A percentile compares a stretch with the other conserved stretches of the same genome.
phyloP scores from a whole-genome alignment of 2,113 vertebrate species.

The Percopsis transmontana region DNA sequence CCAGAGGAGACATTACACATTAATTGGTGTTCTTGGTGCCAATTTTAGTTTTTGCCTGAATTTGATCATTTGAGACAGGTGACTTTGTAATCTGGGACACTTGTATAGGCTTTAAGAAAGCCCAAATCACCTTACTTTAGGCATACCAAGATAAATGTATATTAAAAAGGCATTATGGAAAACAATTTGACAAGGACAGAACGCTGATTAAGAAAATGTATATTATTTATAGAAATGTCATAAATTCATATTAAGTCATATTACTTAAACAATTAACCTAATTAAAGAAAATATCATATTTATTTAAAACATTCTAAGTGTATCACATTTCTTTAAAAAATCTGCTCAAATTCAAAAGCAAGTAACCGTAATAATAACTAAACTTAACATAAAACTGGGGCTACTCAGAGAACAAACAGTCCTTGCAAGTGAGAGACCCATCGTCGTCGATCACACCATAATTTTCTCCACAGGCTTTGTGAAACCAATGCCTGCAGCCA shows the following conservation, averaged over 20 bases:
- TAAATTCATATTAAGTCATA: neutral
- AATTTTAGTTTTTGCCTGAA: neutral
- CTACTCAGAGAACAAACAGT: conserved; percentile 15
- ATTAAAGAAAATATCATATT: neutral
- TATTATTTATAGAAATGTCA: neutral
- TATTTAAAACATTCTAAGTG: neutral
- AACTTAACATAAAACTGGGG: conserved; percentile 2
- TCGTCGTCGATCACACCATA: conserved; percentile 11
- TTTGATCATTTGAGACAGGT: conserved; percentile 20
- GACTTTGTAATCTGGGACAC: conserved; percentile 21
- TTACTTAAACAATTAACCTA: neutral
- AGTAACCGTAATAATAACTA: conserved; percentile 1
- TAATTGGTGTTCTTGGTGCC: neutral
- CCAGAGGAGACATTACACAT: conserved; percentile 6
- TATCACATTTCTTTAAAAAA: neutral
- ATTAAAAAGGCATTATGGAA: neutral
- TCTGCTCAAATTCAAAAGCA: conserved; percentile 6
- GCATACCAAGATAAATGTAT: no score
- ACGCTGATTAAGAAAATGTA: conserved; percentile 13
- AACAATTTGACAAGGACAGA: conserved; percentile 10
- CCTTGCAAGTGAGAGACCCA: conserved; percentile 13
- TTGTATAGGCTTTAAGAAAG: conserved; percentile 2
- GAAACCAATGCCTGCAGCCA: conserved; percentile 5
- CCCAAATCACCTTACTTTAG: conserved; percentile 8
- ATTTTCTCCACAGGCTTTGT: conserved; percentile 9